A percentile compares a stretch with the other conserved stretches of the same genome.
Evolutionary conservation across 2,888 invertebrate genomes (phyloP).

Genomic region (Capitulum mitella): DNA sequence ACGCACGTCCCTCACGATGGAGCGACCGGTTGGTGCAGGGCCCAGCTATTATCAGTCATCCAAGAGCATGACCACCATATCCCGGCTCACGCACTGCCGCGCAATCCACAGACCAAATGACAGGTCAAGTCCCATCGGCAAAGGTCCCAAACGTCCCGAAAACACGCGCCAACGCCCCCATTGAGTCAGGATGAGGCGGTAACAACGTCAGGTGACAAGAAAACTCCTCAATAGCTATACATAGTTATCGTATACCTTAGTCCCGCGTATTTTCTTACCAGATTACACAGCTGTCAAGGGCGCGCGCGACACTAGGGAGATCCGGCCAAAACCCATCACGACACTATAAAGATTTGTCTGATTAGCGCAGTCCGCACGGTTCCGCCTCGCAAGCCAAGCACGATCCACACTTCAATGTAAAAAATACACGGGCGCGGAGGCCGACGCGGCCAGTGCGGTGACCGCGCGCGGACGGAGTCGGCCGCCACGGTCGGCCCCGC

Average conservation of each 20-base stretch:
- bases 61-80: too few relatives aligned
- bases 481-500: neutral
- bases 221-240: neutral
- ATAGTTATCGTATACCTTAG: neutral
- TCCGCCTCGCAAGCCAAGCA: neutral
- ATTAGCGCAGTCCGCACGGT: neutral
- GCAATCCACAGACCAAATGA: too few relatives aligned
- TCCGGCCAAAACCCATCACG: conserved; percentile 6
- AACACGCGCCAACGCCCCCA: neutral
- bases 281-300: neutral
- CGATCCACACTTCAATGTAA: conserved; percentile 1
- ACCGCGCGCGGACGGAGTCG: neutral
- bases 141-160: neutral
- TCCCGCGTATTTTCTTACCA: neutral
- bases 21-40: too few relatives aligned
- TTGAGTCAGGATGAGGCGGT: neutral
- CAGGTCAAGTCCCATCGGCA: too few relatives aligned
- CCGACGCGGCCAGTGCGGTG: neutral
- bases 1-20: too few relatives aligned
- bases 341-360: conserved; percentile 2
- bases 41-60: too few relatives aligned
- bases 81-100: too few relatives aligned
- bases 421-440: neutral
- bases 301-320: conserved; percentile 5
- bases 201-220: neutral